Conservation (phyloP, 2,888 invertebrate species). For the Apamea sordens region DNA sequence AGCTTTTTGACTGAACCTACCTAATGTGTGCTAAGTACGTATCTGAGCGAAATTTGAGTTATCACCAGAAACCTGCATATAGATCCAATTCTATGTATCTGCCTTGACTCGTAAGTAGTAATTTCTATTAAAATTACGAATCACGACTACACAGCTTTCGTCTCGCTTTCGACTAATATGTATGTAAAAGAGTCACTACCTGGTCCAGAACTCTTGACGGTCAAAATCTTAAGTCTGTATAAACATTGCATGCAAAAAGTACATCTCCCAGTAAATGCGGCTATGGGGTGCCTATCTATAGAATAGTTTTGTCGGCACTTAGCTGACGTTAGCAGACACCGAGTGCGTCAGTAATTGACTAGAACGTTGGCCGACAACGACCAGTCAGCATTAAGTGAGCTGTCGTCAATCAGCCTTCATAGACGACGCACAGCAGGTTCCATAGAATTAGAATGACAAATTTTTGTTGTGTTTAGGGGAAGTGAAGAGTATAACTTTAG, state of each 20-base stretch:
- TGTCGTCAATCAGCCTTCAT: slow-evolving; percentile 22
- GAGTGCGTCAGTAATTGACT: slow-evolving; percentile 26
- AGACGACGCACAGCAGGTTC: neutral
- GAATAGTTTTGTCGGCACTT: slow-evolving; percentile 1
- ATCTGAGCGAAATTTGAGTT: neutral
- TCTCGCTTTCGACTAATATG: slow-evolving; percentile 46
- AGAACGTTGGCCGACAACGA: slow-evolving; percentile 7
- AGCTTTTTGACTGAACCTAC: neutral
- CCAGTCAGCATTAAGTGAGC: slow-evolving; percentile 15
- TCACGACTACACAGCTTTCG: slow-evolving; percentile 13
- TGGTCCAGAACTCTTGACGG: neutral
- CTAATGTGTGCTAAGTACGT: neutral
- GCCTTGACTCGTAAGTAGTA: slow-evolving; percentile 24
- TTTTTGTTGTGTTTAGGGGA: neutral
- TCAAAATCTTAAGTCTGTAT: neutral
- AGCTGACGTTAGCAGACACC: neutral
- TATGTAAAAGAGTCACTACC: slow-evolving; percentile 27
- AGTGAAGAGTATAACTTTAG: neutral
- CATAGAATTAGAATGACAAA: neutral
- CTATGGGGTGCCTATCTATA: slow-evolving; percentile 6
- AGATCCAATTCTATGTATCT: slow-evolving; percentile 26
- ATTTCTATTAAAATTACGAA: slow-evolving; percentile 23
- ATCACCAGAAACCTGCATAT: neutral
- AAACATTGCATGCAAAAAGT: neutral
- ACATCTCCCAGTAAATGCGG: neutral